These are phyloP conservation scores for Acropternis orthonyx DNA, from an alignment of 2,797 vertebrate species.

Conservation along the genomic window DNA sequence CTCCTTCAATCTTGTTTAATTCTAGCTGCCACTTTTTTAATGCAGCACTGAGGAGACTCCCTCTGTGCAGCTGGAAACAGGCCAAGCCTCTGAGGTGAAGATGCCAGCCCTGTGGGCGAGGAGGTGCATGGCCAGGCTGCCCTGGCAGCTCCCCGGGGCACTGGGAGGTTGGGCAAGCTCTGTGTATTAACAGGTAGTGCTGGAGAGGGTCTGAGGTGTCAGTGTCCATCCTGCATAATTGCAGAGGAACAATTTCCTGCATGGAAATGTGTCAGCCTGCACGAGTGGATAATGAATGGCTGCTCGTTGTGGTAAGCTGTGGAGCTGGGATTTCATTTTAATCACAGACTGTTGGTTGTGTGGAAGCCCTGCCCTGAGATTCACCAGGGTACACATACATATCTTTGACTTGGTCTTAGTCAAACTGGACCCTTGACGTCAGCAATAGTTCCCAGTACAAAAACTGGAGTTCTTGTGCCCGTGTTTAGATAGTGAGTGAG, in stretches of 20 bases:
- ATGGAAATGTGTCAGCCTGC: background rate
- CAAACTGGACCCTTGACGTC: constrained; percentile 1
- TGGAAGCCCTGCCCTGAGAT: constrained; percentile 40
- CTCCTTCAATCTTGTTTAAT: background rate
- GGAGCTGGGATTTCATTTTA: constrained; percentile 46
- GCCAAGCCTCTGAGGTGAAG: background rate
- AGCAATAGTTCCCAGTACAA: background rate
- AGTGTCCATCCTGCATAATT: background rate
- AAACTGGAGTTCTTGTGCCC: background rate
- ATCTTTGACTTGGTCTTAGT: constrained; percentile 4
- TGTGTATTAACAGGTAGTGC: background rate
- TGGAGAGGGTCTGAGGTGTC: background rate
- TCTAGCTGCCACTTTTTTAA: background rate
- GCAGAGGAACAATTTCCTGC: background rate
- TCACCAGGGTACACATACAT: background rate
- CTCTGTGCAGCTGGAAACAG: background rate
- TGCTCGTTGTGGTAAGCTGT: background rate
- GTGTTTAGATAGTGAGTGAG: background rate
- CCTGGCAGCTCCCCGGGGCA: background rate
- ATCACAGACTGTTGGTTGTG: constrained; percentile 6
- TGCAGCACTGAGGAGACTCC: background rate
- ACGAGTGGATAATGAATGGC: background rate
- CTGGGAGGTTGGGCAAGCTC: background rate
- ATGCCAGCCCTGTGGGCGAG: background rate
- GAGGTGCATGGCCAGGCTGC: background rate